Base-by-base conservation (phyloP, 2,113 vertebrate species). In the Gavia stellata region DNA sequence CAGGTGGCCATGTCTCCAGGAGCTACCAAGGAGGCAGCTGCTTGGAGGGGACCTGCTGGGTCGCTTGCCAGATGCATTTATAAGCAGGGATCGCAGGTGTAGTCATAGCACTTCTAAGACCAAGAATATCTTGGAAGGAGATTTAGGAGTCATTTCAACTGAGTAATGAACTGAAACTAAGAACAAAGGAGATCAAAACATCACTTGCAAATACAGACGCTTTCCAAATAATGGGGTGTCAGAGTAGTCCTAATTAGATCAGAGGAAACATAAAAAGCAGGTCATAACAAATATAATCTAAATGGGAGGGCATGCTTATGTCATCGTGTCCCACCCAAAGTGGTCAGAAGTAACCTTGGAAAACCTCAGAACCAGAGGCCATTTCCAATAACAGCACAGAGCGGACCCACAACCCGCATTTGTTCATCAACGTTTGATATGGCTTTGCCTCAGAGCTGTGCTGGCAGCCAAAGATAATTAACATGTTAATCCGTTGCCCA, bases 331-430 rank as follows among this genome's bases (percentile, higher is more conserved):
- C 29, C 50, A 81, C 12, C 31, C 45, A 75, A 74, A 92, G 63
- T 6, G 10, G 17, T 59, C 61, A 78, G 45, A 89, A 70, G 23
- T 73, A 67, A 81, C 59, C 65, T 53, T 74, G 44, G 83, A 61
- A 89, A 50, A 91, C 52, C 75, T 92, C 80, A 81, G 65, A 92
- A 80, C 9, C 3, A 1, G 45, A 66, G 42, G 26, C 10, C 15
- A 29, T 42, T 90, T 94, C 80, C 52, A 0, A 19, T 72, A 93
- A 77, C 14, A 83, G 58, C 38, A 88, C 44, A 68, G 33, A 84
- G 33, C 2, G 2, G 19, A 29, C 2, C 3, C 65, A 65, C 12
- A 67, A 31, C 7, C 3, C 4, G 0, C 5, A 7, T 75, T 87
- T 85, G 9, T 33, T 81, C 24, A 53, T 91, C 78, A 53, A 1